These are phyloP conservation scores for Halocynthia roretzi DNA, from an alignment of 23 tunicate species.

Conservation along the genomic window DNA sequence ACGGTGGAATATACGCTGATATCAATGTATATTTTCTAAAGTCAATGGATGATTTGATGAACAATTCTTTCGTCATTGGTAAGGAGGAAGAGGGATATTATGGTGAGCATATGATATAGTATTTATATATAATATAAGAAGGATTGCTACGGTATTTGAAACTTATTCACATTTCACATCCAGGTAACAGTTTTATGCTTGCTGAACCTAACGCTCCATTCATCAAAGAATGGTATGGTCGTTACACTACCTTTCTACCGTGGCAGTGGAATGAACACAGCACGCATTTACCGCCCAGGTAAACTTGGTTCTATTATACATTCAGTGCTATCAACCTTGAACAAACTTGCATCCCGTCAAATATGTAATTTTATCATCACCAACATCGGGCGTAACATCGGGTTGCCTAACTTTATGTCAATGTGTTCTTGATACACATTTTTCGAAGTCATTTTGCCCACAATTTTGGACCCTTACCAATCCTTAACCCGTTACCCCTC, in stretches of 20 bases:
- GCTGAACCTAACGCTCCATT: constrained; percentile 11
- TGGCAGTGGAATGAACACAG: constrained; percentile 19
- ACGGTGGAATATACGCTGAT: constrained; percentile 6
- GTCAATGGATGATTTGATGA: constrained; percentile 10
- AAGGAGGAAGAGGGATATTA: constrained; percentile 12
- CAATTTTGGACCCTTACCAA: too few species aligned
- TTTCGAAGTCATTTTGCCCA: too few species aligned
- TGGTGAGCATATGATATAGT: background rate
- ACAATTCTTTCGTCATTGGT: constrained; percentile 17
- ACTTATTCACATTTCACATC: background rate
- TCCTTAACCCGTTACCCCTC: too few species aligned
- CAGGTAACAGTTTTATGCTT: constrained; percentile 16
- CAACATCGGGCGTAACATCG: too few species aligned
- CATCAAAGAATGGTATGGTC: background rate
- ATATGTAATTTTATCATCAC: too few species aligned
- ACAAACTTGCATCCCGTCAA: too few species aligned
- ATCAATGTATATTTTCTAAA: constrained; percentile 6
- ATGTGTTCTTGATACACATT: too few species aligned
- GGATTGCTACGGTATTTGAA: background rate
- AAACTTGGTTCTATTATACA: too few species aligned
- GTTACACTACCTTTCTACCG: background rate
- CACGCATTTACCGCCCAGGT: constrained; percentile 13
- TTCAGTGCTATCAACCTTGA: too few species aligned
- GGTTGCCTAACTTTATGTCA: too few species aligned
- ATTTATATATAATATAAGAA: too few species aligned